Evolutionary conservation across 92 coral and sea anemone genomes (phyloP).

Genomic region (Palythoa grandiflora): DNA sequence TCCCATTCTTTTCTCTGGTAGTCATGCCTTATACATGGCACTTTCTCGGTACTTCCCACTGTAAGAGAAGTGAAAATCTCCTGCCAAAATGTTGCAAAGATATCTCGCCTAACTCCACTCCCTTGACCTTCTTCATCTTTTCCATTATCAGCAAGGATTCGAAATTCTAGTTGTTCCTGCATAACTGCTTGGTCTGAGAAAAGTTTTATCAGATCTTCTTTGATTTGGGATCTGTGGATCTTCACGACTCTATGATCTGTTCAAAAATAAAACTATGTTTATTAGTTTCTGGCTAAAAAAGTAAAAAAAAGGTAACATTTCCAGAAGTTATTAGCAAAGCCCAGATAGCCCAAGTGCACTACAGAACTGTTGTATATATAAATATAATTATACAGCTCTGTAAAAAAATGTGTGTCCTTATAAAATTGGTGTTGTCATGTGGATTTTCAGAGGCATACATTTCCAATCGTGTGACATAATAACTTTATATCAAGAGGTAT

Average conservation of each 20-base stretch:
- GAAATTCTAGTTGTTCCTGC: slow-evolving; percentile 34
- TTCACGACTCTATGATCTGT: slow-evolving; percentile 2
- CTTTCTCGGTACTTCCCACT: slow-evolving; percentile 14
- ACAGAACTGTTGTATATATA: neutral
- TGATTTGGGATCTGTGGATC: slow-evolving; percentile 4
- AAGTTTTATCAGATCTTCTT: too few relatives aligned
- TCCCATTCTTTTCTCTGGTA: slow-evolving; percentile 29
- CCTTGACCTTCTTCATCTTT: slow-evolving; percentile 45
- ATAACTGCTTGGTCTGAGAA: slow-evolving; percentile 41
- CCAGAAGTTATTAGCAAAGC: slow-evolving; percentile 9
- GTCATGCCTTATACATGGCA: slow-evolving; percentile 43
- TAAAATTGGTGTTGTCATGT: slow-evolving; percentile 4
- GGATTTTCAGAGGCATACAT: neutral
- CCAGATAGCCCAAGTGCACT: neutral
- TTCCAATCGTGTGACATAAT: neutral
- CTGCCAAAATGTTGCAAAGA: slow-evolving; percentile 50
- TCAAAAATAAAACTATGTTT: neutral
- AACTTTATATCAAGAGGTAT: slow-evolving; percentile 3
- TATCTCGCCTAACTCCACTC: slow-evolving; percentile 41
- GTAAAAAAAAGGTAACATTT: neutral
- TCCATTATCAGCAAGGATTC: slow-evolving; percentile 47
- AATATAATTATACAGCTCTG: neutral
- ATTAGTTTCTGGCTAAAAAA: neutral
- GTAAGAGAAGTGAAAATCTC: slow-evolving; percentile 22
- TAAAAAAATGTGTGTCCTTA: neutral